Evolutionary conservation across 2,797 vertebrate genomes (phyloP), one percentile per base, ranked within the genome.

Genomic region (Heliangelus exortis): DNA sequence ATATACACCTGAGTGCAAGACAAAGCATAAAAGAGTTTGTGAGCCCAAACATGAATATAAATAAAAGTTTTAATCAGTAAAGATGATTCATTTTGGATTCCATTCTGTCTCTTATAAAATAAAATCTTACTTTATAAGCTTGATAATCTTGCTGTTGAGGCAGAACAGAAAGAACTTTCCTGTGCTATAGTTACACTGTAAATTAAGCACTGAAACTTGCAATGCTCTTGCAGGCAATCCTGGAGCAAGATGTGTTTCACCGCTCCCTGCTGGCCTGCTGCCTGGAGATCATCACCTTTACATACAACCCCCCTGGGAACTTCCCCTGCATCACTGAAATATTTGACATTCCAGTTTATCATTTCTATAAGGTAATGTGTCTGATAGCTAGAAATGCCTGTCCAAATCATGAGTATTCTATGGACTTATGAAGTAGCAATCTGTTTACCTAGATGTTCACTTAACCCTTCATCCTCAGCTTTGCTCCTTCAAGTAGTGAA

Each of bases 191-290:
- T 75, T 79, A 31, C 23, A 31, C 8, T 65, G 48, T 63, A 71
- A 80, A 73, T 66, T 29, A 76, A 45, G 17, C 36, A 58, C 33
- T 84, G 26, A 62, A 55, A 74, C 54, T 57, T 88, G 57, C 41
- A 73, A 78, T 59, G 59, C 28, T 96, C 89, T 97, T 96, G 54
- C 96, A 99, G 99, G 98, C 97, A 73, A 97, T 99, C 83, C 97
- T 99, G 97, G 99, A 99, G 89, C 99, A 99, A 92, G 99, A 99
- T 34, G 89, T 99, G 87, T 99, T 99, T 96, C 99, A 99, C 33
- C 98, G 98, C 65, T 99, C 99, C 2, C 98, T 99, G 84, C 96
- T 99, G 67, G 98, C 97, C 7, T 99, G 99, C 84, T 99, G 99
- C 83, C 97, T 99, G 83, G 99, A 99, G 96, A 98, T 99, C 12